Base-by-base conservation (phyloP, 2,113 vertebrate species). In the Lethenteron reissneri region DNA sequence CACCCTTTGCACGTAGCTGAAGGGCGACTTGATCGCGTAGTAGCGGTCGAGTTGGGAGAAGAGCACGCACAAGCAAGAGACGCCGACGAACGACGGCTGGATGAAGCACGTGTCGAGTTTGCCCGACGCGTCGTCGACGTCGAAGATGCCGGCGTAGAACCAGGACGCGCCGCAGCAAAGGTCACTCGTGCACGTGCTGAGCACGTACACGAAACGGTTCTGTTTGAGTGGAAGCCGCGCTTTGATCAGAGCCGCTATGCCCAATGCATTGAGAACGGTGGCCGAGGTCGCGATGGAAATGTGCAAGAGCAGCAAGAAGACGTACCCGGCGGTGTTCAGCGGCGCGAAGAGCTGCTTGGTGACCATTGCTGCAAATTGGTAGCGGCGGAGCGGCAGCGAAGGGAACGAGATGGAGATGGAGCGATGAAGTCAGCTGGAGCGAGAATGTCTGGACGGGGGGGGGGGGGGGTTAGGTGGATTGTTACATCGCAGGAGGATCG, bases 61-160 rank as follows among this genome's bases (percentile, higher is more conserved):
- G 10, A 68, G 64, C 64, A 25, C 64, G n/a, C 9, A n/a, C 64
- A 68, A 10, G 25, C 64, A 68, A 68, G 64, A n/a, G 25, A 68
- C 11, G n/a, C 64, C 64, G 9, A 25, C 25, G 25, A 68, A 68
- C 9, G 64, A 68, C 25, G 64, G 64, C 25, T 9, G n/a, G 64
- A 68, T 68, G 64, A 68, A 68, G 25, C 10, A 68, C 64, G 64
- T 68, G 64, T 68, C 64, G n/a, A 68, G n/a, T 25, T 25, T 68
- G n/a, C 10, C 64, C 9, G n/a, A 9, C n/a, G n/a, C n/a, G 25
- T 68, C 64, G n/a, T 68, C n/a, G 64, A 68, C 64, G 25, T 68
- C 64, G 11, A 68, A 68, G 64, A 68, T 68, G n/a, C 64, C 64
- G n/a, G 64, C 25, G 64, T 68, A 68, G 64, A 17, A 68, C 64